These are phyloP conservation scores for Aphodius sticticus DNA, from an alignment of 2,888 invertebrate species.

Conservation along the genomic window DNA sequence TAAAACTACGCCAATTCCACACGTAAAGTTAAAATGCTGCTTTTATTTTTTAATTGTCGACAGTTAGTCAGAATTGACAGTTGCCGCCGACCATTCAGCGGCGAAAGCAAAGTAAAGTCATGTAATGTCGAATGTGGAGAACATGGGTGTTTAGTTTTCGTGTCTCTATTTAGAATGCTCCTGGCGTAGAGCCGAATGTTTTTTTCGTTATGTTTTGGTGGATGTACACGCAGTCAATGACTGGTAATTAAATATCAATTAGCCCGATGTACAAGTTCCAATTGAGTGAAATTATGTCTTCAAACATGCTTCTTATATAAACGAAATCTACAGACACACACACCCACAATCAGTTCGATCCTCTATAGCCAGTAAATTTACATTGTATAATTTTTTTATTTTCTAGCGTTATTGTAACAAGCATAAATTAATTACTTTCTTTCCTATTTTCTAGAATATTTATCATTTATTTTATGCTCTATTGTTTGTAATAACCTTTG, in stretches of 20 bases:
- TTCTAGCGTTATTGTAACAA: slow-evolving; percentile 31
- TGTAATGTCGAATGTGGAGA: slow-evolving; percentile 35
- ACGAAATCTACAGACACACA: neutral
- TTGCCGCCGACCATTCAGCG: slow-evolving; percentile 37
- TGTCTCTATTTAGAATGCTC: slow-evolving; percentile 20
- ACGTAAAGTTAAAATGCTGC: slow-evolving; percentile 53
- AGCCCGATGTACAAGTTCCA: neutral
- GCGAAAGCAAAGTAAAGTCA: neutral
- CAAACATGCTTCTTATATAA: slow-evolving; percentile 17
- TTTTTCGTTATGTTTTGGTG: neutral
- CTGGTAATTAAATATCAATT: neutral
- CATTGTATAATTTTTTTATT: slow-evolving; percentile 31
- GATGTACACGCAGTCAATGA: neutral
- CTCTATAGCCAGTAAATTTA: neutral
- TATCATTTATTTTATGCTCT: slow-evolving; percentile 38
- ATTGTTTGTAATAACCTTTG: slow-evolving; percentile 37
- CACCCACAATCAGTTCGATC: neutral
- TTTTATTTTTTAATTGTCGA: slow-evolving; percentile 53
- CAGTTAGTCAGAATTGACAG: slow-evolving; percentile 51
- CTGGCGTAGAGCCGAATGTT: neutral
- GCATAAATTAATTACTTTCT: slow-evolving; percentile 30
- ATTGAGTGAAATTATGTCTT: neutral
- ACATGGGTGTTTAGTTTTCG: slow-evolving; percentile 36
- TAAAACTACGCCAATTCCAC: slow-evolving; percentile 53
- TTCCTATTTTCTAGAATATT: slow-evolving; percentile 37